Evolutionary conservation across 1,140 invertebrate species (phyloP).

Genomic region (Drosophila ercepeae): DNA sequence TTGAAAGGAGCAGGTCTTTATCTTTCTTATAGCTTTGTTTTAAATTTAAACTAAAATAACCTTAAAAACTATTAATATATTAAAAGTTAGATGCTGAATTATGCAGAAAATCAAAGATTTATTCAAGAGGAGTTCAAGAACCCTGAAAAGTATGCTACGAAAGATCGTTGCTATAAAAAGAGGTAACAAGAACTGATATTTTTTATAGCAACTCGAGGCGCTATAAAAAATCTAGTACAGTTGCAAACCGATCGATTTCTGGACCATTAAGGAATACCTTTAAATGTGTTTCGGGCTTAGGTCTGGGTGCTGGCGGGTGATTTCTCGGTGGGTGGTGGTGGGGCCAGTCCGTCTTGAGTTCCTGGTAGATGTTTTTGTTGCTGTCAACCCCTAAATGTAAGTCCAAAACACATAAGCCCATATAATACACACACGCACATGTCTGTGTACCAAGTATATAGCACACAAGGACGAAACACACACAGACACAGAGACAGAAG

Average conservation of each 20-base stretch:
- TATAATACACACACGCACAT: constrained; percentile 1
- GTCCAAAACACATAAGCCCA: constrained; percentile 38
- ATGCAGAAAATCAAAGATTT: neutral
- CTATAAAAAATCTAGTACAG: constrained; percentile 26
- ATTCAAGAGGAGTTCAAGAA: neutral
- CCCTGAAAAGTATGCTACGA: constrained; percentile 37
- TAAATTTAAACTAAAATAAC: neutral
- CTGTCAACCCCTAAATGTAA: constrained; percentile 38
- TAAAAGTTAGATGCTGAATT: neutral
- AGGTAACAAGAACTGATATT: too few species aligned
- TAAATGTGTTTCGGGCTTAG: neutral
- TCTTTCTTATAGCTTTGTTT: too few species aligned
- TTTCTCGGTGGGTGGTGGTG: constrained; percentile 14
- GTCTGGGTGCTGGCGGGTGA: neutral
- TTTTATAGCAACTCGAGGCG: too few species aligned
- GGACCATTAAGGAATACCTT: constrained; percentile 4
- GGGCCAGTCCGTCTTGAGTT: constrained; percentile 20
- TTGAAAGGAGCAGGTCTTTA: too few species aligned
- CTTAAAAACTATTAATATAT: neutral
- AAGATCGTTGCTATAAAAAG: constrained; percentile 56
- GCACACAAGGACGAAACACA: constrained; percentile 7
- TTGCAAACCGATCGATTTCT: constrained; percentile 44
- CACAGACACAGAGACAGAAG: constrained; percentile 11
- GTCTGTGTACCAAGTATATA: constrained; percentile 19
- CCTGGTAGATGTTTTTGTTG: constrained; percentile 5